Percentiles rank a stretch among this genome's conserved stretches.
These are phyloP conservation scores for Oophaga sylvatica DNA, from an alignment of 2,797 vertebrate species.

Conservation along the genomic window DNA sequence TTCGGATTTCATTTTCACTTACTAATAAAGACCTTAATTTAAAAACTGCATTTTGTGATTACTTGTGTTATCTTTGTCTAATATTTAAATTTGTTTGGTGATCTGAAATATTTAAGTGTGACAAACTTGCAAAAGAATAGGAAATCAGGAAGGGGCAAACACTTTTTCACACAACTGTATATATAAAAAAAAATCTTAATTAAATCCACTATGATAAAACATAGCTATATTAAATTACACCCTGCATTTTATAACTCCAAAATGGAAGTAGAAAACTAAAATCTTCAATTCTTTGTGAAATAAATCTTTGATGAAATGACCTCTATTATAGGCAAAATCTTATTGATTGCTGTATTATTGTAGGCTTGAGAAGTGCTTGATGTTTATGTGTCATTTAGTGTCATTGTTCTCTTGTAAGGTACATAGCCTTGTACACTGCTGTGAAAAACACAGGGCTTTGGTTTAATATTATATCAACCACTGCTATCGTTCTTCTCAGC, in stretches of 20 bases:
- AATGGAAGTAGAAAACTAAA: background rate
- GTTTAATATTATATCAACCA: slow-evolving; percentile 67
- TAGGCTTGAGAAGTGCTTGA: background rate
- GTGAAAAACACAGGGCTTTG: slow-evolving; percentile 62
- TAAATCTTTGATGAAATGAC: background rate
- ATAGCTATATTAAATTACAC: background rate
- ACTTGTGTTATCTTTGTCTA: too few relatives aligned
- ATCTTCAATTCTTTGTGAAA: background rate
- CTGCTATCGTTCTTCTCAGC: slow-evolving; percentile 63
- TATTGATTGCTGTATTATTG: background rate
- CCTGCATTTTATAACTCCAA: background rate
- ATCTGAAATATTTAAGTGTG: too few relatives aligned
- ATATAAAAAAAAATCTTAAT: background rate
- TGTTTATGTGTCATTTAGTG: slow-evolving; percentile 12
- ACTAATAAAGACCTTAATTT: too few relatives aligned
- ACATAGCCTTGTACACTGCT: slow-evolving; percentile 54
- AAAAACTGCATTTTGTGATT: too few relatives aligned
- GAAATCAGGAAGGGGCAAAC: too few relatives aligned
- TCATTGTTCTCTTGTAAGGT: slow-evolving; percentile 30
- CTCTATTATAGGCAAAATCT: background rate
- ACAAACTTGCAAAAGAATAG: too few relatives aligned
- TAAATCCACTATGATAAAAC: background rate
- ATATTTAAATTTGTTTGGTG: too few relatives aligned
- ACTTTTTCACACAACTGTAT: too few relatives aligned
- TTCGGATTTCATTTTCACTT: too few relatives aligned